Base-by-base conservation (phyloP, 2,797 vertebrate genomes). In the Peromyscus attwateri region DNA sequence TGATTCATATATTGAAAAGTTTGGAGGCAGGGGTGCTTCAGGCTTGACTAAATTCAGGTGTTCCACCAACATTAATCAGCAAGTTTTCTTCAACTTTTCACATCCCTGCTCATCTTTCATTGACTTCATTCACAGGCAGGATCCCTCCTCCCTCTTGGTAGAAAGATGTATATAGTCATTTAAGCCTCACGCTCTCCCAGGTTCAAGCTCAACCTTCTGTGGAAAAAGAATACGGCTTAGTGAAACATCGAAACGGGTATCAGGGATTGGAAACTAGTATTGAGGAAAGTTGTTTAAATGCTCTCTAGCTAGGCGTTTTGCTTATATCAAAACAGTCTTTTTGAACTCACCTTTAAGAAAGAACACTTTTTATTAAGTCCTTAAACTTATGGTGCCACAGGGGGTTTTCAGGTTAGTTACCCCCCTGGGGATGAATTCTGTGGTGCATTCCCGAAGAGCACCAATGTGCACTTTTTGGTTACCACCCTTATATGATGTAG, bases 311-410 rank as follows among this genome's bases (percentile, higher is more conserved):
- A 68, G n/a, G 34, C 43, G 34, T 25, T 87, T 87, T 77, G 19
- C 71, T 31, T 94, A 6, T 43, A 21, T 91, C 90, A 40, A 64
- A 19, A 12, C 10, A 25, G 37, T 34, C 34, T 27, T 92, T 94
- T 34, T 21, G 31, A 57, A 80, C 3, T 90, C 83, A 95, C 52
- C 57, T 80, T 97, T 81, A 88, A 94, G 4, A 29, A 91, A 88
- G 96, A 82, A 81, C 62, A 27, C 0, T 95, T 95, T 97, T 91
- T 66, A 92, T 82, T 89, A 91, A 97, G 89, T 85, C 87, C 52
- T 97, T 92, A 46, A 94, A 87, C 55, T 94, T 85, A 87, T 1
- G 17, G 83, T 91, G 31, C 64, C 87, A 87, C 14, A 21, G 73
- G 60, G 40, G 37, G 79, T 82, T 95, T 88, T 97, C 34, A 76